Evolutionary conservation across 2,797 vertebrate species (phyloP).

Genomic region (Alfaro cultratus): DNA sequence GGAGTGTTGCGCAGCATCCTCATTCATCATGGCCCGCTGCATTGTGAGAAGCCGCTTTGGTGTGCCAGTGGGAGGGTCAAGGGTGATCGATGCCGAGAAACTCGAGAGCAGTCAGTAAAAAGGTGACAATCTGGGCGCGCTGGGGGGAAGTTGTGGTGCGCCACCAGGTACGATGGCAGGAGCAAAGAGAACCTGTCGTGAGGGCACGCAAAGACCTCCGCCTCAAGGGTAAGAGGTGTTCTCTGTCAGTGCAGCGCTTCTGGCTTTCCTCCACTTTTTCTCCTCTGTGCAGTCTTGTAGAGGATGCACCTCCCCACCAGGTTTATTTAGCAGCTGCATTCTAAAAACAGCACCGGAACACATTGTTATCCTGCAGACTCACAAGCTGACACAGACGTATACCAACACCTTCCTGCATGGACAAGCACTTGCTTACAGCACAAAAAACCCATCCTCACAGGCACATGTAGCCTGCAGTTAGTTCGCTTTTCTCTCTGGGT

Average conservation of each 20-base stretch:
- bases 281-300: slow-evolving; percentile 28
- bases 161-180: slow-evolving; percentile 57
- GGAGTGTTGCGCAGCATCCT: slow-evolving; percentile 49
- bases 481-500: slow-evolving; percentile 19
- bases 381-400: slow-evolving; percentile 12
- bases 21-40: slow-evolving; percentile 73
- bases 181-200: slow-evolving; percentile 39
- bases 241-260: slow-evolving; percentile 21
- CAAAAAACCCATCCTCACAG: slow-evolving; percentile 20
- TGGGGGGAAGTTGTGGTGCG: slow-evolving; percentile 59
- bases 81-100: slow-evolving; percentile 77
- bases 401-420: slow-evolving; percentile 12
- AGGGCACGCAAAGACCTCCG: slow-evolving; percentile 25
- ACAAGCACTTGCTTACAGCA: slow-evolving; percentile 15
- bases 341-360: slow-evolving; percentile 39
- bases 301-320: slow-evolving; percentile 21
- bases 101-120: slow-evolving; percentile 66
- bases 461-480: slow-evolving; percentile 30
- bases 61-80: slow-evolving; percentile 38
- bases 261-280: slow-evolving; percentile 24
- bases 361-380: slow-evolving; percentile 18
- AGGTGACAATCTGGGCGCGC: slow-evolving; percentile 79
- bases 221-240: slow-evolving; percentile 58
- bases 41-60: slow-evolving; percentile 62
- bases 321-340: slow-evolving; percentile 27